phyloP scores from a whole-genome alignment of 2,113 vertebrate genomes.

The Numida meleagris region DNA sequence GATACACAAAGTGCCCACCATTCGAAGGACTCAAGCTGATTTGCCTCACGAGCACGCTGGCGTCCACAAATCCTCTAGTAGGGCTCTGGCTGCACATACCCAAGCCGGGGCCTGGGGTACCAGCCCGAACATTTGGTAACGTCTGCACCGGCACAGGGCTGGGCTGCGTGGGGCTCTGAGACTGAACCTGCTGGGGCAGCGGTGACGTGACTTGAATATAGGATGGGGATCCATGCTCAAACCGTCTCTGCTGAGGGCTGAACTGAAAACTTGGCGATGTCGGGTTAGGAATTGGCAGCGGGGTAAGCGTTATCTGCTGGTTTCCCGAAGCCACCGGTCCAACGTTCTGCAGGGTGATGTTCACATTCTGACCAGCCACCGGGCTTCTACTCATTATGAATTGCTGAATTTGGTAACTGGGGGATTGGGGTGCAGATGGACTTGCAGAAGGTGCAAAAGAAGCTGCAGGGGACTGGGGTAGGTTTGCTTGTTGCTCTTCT shows the following conservation, averaged over 20 bases:
- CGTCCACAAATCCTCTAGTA: constrained; percentile 85
- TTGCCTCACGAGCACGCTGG: constrained; percentile 87
- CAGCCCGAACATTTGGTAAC: constrained; percentile 82
- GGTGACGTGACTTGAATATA: constrained; percentile 92
- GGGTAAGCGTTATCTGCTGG: constrained; percentile 90
- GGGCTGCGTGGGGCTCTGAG: constrained; percentile 90
- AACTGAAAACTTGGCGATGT: constrained; percentile 90
- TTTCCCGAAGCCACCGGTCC: constrained; percentile 83
- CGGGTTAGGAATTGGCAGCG: constrained; percentile 84
- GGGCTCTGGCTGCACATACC: constrained; percentile 89
- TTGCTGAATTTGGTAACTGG: constrained; percentile 89
- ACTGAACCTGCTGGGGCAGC: constrained; percentile 86
- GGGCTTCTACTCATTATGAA: constrained; percentile 90
- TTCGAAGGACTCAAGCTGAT: constrained; percentile 85
- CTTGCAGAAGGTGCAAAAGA: constrained; percentile 88
- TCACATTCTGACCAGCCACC: constrained; percentile 89
- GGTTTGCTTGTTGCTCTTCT: constrained; percentile 85
- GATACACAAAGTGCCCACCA: constrained; percentile 87
- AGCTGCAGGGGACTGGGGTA: constrained; percentile 90
- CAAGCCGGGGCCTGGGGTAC: constrained; percentile 78
- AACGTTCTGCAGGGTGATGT: constrained; percentile 93
- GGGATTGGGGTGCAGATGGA: constrained; percentile 90
- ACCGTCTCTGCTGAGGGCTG: constrained; percentile 85
- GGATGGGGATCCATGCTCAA: constrained; percentile 86
- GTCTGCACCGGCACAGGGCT: constrained; percentile 80